These are phyloP conservation scores for Oxyruncus cristatus DNA, from an alignment of 2,113 vertebrate genomes.

Conservation along the genomic window DNA sequence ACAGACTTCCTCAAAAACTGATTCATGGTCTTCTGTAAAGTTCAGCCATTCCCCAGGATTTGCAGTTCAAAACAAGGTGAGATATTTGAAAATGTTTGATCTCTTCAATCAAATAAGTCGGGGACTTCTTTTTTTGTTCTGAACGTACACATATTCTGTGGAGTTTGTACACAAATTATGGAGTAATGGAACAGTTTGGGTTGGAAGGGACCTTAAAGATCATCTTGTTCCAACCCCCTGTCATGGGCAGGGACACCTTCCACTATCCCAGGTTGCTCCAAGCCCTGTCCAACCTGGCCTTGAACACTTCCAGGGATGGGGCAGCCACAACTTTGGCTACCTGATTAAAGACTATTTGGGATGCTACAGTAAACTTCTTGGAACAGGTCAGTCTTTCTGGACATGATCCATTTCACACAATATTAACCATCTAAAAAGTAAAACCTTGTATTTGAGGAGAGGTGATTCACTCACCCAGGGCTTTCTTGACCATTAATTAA, in stretches of 20 bases:
- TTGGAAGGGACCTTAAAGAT: background rate
- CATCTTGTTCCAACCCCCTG: background rate
- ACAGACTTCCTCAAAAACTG: background rate
- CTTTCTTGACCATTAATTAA: background rate
- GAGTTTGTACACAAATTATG: background rate
- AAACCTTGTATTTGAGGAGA: background rate
- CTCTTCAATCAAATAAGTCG: background rate
- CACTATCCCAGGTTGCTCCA: background rate
- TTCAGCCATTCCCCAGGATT: conserved; percentile 56
- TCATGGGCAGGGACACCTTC: background rate
- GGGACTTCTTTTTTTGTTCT: background rate
- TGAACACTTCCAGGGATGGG: background rate
- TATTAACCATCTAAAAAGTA: background rate
- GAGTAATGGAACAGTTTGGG: background rate
- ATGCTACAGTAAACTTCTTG: background rate
- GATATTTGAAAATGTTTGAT: conserved; percentile 32
- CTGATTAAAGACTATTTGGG: background rate
- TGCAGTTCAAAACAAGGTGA: conserved; percentile 42
- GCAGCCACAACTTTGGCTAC: background rate
- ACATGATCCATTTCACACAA: background rate
- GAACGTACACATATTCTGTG: background rate
- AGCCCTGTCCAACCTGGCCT: background rate
- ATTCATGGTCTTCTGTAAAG: conserved; percentile 41
- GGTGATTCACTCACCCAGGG: background rate
- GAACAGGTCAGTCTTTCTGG: background rate